phyloP scores from a whole-genome alignment of 2,113 vertebrate genomes.

The Rhinoderma darwinii region DNA sequence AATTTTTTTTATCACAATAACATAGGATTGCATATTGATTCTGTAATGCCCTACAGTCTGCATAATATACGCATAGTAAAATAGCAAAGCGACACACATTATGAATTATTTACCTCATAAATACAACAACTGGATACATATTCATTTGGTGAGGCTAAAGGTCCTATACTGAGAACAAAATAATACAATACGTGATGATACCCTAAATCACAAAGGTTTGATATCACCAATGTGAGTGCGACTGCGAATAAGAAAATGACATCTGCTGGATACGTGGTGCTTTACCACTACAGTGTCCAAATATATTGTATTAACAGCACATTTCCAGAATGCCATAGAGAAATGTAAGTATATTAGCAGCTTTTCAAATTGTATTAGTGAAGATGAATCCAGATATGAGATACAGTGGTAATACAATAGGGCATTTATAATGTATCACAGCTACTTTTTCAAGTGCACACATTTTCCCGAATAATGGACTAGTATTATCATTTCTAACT shows the following conservation, averaged over 20 bases:
- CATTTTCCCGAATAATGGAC: neutral
- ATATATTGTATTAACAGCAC: slow-evolving; percentile 21
- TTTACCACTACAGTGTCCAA: slow-evolving; percentile 1
- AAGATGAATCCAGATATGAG: slow-evolving; percentile 37
- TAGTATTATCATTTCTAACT: neutral
- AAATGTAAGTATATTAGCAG: slow-evolving; percentile 47
- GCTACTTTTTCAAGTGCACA: neutral
- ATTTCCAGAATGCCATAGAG: slow-evolving; percentile 39
- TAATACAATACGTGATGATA: neutral
- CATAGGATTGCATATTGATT: slow-evolving; percentile 8
- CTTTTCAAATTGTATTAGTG: slow-evolving; percentile 49
- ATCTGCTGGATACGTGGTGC: neutral
- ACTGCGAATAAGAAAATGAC: neutral
- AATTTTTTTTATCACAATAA: neutral
- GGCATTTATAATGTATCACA: slow-evolving; percentile 27
- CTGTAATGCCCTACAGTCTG: slow-evolving; percentile 6
- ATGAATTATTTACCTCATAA: slow-evolving; percentile 35
- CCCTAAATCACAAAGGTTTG: neutral
- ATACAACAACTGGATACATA: slow-evolving; percentile 5
- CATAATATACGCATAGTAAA: slow-evolving; percentile 25
- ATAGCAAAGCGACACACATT: slow-evolving; percentile 18
- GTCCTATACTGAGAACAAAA: slow-evolving; percentile 4
- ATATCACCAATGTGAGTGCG: neutral
- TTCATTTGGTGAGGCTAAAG: slow-evolving; percentile 9
- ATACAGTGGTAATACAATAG: slow-evolving; percentile 23